Conservation (phyloP, 2,888 invertebrate genomes). For the Ochropleura plecta region DNA sequence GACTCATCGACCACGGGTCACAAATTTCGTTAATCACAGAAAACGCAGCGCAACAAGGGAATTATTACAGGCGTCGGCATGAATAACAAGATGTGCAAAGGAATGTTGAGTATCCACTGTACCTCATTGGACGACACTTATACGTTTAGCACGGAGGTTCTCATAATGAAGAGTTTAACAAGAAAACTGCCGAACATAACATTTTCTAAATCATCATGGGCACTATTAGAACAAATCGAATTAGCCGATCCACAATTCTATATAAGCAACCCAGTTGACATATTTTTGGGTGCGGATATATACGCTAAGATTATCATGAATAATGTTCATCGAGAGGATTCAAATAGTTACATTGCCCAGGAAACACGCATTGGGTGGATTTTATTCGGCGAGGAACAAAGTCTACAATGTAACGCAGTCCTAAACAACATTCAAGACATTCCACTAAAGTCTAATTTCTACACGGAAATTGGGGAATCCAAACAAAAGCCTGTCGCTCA, state of each 20-base stretch:
- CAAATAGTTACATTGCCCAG: not conserved
- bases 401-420: not conserved
- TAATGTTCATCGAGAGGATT: not conserved
- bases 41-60: not conserved
- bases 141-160: not conserved
- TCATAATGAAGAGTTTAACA: not conserved
- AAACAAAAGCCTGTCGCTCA: not conserved
- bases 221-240: not conserved
- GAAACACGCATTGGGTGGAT: not conserved
- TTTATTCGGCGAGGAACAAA: not conserved
- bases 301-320: slow-evolving; percentile 3
- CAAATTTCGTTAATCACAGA: not conserved
- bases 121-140: not conserved
- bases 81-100: not conserved
- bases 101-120: not conserved
- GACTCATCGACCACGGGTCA: not conserved
- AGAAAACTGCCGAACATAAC: slow-evolving; percentile 1
- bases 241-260: not conserved
- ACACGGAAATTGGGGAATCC: not conserved
- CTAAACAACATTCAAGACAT: not conserved
- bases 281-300: no score
- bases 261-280: slow-evolving; percentile 2
- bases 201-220: slow-evolving; percentile 3
- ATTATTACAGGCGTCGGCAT: not conserved
- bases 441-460: not conserved